phyloP scores from a whole-genome alignment of 2,113 vertebrate genomes.

The Polypterus senegalus region DNA sequence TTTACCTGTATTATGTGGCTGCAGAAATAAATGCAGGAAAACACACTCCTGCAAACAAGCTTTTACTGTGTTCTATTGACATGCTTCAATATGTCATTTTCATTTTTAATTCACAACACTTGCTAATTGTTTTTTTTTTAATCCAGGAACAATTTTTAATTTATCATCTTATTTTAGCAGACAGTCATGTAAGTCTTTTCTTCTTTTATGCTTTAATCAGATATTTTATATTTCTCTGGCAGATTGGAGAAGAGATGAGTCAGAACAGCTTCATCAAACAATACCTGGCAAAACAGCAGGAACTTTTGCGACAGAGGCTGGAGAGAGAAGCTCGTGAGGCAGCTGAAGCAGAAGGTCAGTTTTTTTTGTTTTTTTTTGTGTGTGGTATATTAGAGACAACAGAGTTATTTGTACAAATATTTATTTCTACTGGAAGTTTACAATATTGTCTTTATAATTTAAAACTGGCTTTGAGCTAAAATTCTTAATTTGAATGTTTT shows the following conservation, averaged over 20 bases:
- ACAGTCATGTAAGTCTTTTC: constrained; percentile 1
- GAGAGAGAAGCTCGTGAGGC: constrained; percentile 73
- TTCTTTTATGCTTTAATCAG: not conserved
- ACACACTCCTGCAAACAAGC: too few species aligned
- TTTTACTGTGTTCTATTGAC: too few species aligned
- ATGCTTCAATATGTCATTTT: too few species aligned
- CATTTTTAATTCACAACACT: too few species aligned
- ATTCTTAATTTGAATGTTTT: too few species aligned
- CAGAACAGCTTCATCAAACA: constrained; percentile 92
- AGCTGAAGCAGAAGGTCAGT: constrained; percentile 61
- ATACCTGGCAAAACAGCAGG: constrained; percentile 85
- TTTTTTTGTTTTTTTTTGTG: too few species aligned
- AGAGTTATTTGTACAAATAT: not conserved
- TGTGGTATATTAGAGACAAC: too few species aligned
- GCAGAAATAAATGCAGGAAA: too few species aligned
- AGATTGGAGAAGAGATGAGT: constrained; percentile 93
- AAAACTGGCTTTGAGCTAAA: constrained; percentile 24
- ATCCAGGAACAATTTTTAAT: too few species aligned
- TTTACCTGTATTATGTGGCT: too few species aligned
- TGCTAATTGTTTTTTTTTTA: too few species aligned
- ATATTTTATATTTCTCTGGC: constrained; percentile 3
- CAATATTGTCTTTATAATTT: constrained; percentile 10
- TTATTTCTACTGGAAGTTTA: not conserved
- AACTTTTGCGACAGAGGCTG: constrained; percentile 71
- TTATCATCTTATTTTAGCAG: not conserved